phyloP scores from a whole-genome alignment of 1,140 invertebrate species.

The Zelostemma sp. region DNA sequence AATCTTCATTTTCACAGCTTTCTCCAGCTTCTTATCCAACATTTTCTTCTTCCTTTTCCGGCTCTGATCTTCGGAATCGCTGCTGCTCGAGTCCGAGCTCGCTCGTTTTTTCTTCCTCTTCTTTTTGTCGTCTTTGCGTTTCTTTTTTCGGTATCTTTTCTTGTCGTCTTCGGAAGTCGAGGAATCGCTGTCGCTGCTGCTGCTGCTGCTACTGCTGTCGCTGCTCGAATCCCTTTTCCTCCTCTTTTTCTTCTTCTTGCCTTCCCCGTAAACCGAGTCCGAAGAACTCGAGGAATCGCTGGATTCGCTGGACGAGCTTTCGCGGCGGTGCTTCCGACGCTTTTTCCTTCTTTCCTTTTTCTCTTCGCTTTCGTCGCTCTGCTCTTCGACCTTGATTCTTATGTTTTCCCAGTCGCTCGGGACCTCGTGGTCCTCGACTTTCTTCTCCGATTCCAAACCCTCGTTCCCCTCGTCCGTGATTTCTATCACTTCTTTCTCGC shows the following conservation, averaged over 20 bases:
- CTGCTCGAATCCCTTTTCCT: constrained; percentile 40
- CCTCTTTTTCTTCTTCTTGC: constrained; percentile 42
- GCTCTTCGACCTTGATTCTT: constrained; percentile 56
- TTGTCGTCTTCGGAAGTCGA: constrained; percentile 47
- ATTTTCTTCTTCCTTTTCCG: constrained; percentile 36
- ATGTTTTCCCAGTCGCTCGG: constrained; percentile 61
- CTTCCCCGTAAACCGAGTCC: constrained; percentile 55
- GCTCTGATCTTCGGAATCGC: constrained; percentile 50
- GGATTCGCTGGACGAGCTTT: constrained; percentile 52
- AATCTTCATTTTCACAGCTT: constrained; percentile 39
- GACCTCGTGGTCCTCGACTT: constrained; percentile 48
- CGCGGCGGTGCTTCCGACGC: constrained; percentile 42
- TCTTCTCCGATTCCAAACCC: constrained; percentile 30
- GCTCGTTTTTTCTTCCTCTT: constrained; percentile 54
- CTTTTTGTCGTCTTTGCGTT: constrained; percentile 52
- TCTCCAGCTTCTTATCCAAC: constrained; percentile 36
- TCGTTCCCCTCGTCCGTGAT: constrained; percentile 13
- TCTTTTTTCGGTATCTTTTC: constrained; percentile 42
- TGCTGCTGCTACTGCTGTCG: constrained; percentile 55
- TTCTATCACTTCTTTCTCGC: background rate
- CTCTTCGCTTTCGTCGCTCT: constrained; percentile 50
- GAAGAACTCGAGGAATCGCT: constrained; percentile 57
- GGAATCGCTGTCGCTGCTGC: constrained; percentile 49
- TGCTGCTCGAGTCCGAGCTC: constrained; percentile 56
- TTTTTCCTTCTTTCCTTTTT: constrained; percentile 46